A percentile compares a stretch with the other conserved stretches of the same genome.
phyloP scores from a whole-genome alignment of 2,888 invertebrate species.

The Nemurella pictetii region DNA sequence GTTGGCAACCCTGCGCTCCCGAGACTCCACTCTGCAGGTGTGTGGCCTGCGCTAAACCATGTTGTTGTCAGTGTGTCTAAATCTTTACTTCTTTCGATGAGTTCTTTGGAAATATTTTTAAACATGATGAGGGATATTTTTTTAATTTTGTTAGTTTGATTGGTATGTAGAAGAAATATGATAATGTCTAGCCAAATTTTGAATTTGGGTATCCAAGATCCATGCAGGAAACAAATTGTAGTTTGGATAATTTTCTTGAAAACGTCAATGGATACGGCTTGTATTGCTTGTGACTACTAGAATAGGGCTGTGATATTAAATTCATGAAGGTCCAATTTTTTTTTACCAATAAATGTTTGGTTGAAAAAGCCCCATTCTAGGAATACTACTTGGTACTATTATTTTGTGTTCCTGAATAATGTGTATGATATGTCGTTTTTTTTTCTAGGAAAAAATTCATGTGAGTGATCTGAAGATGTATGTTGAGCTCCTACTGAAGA shows the following conservation, averaged over 20 bases:
- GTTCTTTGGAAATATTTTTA: no score
- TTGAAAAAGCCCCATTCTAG: no score
- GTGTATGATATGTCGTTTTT: conserved; percentile 39
- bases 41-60: conserved; percentile 28
- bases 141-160: neutral
- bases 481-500: conserved; percentile 58
- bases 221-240: no score
- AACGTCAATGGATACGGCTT: no score
- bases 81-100: no score
- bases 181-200: neutral
- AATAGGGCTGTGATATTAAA: neutral
- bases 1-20: conserved; percentile 59
- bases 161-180: neutral
- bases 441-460: conserved; percentile 70
- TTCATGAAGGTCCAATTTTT: neutral
- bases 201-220: neutral
- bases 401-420: neutral
- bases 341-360: no score
- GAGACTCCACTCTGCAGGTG: conserved; percentile 65
- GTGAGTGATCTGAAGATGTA: conserved; percentile 65
- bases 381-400: no score
- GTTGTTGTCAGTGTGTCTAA: no score
- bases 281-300: no score
- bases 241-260: no score
- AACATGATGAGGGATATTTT: no score